Conservation (phyloP, 2,113 vertebrate genomes). For the Sylvicapra grimmia region DNA sequence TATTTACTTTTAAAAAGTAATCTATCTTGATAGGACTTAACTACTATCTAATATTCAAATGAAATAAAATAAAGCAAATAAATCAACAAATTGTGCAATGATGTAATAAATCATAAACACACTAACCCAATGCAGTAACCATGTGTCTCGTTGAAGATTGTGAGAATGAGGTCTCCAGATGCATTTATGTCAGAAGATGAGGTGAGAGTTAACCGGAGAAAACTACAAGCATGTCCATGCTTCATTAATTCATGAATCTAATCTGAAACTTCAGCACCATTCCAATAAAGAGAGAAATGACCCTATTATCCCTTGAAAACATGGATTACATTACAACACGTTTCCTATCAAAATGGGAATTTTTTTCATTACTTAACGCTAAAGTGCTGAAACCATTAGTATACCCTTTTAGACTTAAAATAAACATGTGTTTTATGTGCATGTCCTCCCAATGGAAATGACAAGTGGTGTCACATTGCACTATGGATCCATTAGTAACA, state of each 20-base stretch:
- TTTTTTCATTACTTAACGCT: conserved; percentile 80
- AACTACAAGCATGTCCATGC: conserved; percentile 33
- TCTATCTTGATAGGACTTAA: neutral
- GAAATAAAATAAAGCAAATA: neutral
- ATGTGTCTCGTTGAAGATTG: neutral
- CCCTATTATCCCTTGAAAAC: conserved; percentile 79
- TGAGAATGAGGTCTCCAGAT: neutral
- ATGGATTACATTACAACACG: conserved; percentile 77
- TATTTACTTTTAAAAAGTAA: neutral
- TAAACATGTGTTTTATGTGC: conserved; percentile 81
- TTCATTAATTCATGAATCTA: conserved; percentile 59
- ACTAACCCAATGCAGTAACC: neutral
- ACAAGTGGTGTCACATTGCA: conserved; percentile 82
- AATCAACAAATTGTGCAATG: neutral
- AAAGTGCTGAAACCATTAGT: conserved; percentile 84
- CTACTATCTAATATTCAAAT: neutral
- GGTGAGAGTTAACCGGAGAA: neutral
- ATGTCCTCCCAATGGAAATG: conserved; percentile 75
- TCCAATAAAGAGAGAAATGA: conserved; percentile 73
- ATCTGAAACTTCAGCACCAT: conserved; percentile 72
- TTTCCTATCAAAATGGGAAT: conserved; percentile 68
- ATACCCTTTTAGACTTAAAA: conserved; percentile 80
- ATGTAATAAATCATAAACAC: neutral
- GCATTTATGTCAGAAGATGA: neutral
- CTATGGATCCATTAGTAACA: conserved; percentile 82